Evolutionary conservation across 2,797 vertebrate species (phyloP).

Genomic region (Ataeniobius toweri): DNA sequence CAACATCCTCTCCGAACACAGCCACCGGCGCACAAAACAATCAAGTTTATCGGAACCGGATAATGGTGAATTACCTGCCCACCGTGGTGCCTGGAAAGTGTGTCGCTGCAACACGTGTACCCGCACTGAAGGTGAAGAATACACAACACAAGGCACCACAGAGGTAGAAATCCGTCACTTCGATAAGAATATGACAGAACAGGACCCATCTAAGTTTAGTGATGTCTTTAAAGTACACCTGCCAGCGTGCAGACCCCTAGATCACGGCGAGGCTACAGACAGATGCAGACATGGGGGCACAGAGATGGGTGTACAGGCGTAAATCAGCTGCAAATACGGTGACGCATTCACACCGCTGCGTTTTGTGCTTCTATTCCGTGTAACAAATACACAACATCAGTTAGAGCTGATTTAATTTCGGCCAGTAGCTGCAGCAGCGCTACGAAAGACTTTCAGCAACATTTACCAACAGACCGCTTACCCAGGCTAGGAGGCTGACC

Average conservation of each 20-base stretch:
- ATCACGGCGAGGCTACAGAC: not conserved
- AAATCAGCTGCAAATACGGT: constrained; percentile 54
- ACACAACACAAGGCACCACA: constrained; percentile 4
- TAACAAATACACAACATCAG: not conserved
- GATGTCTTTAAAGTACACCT: not conserved
- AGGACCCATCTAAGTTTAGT: not conserved
- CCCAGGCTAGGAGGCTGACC: constrained; percentile 1
- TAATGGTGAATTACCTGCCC: constrained; percentile 14
- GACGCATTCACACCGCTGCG: constrained; percentile 49
- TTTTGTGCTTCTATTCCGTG: not conserved
- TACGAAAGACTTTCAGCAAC: not conserved
- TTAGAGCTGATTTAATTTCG: not conserved
- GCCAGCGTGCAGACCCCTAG: not conserved
- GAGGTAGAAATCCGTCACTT: too few relatives aligned
- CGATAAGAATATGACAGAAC: not conserved
- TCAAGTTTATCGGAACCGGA: constrained; percentile 26
- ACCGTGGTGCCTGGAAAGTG: constrained; percentile 23
- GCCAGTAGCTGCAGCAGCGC: rapidly evolving
- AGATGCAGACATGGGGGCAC: not conserved
- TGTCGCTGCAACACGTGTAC: not conserved
- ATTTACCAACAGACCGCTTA: constrained; percentile 2
- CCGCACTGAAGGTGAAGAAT: constrained; percentile 9
- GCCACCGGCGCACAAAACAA: constrained; percentile 35
- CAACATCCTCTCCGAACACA: constrained; percentile 28
- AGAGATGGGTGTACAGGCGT: constrained; percentile 43